Evolutionary conservation across 2,888 invertebrate genomes (phyloP), one percentile per base, ranked within the genome.

Genomic region (Rhagium mordax): DNA sequence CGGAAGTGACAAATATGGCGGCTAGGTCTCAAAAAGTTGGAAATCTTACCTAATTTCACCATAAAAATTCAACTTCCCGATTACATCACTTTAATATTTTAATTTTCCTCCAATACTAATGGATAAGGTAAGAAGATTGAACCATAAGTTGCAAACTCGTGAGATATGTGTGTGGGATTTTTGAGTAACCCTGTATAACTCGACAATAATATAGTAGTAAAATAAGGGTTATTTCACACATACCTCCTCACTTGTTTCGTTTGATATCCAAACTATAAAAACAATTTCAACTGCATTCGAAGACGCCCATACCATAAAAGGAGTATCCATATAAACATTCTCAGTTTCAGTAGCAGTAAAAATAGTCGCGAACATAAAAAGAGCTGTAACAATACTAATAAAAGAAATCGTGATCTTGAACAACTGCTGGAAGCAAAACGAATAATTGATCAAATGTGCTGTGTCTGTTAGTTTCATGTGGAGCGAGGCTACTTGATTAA

Each of bases 401-500:
- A 85, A 84, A 10, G 84, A 79, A 2, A 82, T 79, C 8, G 79
- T 79, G 41, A 85, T 81, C 69, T 82, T 76, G 51, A 84, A 70
- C 16, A 85, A 75, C 65, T 84, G 81, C 74, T 85, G 85, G 0
- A 83, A 77, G 27, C 81, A 79, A 70, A 84, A 85, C 3, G 83
- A 77, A n/a, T 79, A 77, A 70, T 84, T 84, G 8, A 84, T 79
- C 61, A 83, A 74, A 18, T 77, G 77, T 8, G 84, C 83, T 5
- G 81, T 79, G 66, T 84, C 83, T 4, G 81, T 81, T 61, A 85
- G 74, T 74, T 83, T 83, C 49, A 84, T 81, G 71, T 85, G 84
- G 5, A 84, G 71, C 24, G 76, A 74, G 6, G 83, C 81, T 4
- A 84, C 79, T 69, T 82, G 81, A 71, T 84, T 82, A 1, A 84